phyloP scores from a whole-genome alignment of 2,113 vertebrate genomes.

The Steatornis caripensis region DNA sequence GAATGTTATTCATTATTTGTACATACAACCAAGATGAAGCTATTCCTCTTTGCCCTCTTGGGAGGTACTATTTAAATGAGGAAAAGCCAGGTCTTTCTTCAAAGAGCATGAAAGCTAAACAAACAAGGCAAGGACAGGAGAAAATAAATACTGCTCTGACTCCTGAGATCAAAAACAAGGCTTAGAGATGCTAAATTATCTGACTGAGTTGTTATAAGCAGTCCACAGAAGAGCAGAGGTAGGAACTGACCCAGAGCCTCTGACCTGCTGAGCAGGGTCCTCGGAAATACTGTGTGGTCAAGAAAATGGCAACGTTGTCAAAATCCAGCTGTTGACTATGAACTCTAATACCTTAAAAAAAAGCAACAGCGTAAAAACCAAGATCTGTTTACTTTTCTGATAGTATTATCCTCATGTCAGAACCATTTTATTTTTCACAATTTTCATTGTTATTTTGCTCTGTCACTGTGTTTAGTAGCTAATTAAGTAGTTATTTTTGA shows the following conservation, averaged over 20 bases:
- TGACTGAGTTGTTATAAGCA: neutral
- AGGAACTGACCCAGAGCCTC: neutral
- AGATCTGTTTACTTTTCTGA: neutral
- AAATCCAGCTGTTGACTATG: neutral
- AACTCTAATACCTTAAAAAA: neutral
- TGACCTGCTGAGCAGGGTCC: neutral
- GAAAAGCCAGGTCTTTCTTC: constrained; percentile 5
- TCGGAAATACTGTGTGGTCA: neutral
- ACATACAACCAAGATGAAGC: neutral
- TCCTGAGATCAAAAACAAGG: neutral
- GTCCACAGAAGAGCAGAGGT: neutral
- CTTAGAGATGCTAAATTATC: neutral
- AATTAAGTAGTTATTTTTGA: neutral
- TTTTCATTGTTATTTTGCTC: neutral
- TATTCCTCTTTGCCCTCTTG: neutral
- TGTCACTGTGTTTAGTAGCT: neutral
- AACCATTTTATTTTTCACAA: neutral
- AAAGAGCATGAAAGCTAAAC: neutral
- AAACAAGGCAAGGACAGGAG: constrained; percentile 4
- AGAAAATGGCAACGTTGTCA: neutral
- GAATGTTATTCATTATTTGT: neutral
- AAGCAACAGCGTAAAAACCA: neutral
- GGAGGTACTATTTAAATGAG: constrained; percentile 19
- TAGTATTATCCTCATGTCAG: neutral
- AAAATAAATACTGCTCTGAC: constrained; percentile 9